Conservation (phyloP, 2,797 vertebrate genomes). For the Enteromius thamalakanensis region DNA sequence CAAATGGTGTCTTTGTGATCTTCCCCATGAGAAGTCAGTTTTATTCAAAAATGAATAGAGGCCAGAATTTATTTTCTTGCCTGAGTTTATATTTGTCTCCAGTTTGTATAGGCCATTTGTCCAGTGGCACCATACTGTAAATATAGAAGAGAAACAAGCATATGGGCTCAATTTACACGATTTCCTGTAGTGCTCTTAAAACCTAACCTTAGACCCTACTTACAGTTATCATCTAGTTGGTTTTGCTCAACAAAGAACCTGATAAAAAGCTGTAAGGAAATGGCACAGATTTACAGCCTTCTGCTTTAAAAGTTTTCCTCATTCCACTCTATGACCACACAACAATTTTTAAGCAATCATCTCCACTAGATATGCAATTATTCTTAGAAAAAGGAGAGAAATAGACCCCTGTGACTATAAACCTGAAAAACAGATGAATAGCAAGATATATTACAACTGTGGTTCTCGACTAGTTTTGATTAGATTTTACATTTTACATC, state of each 20-base stretch:
- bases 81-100: background rate
- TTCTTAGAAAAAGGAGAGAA: conserved; percentile 7
- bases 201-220: conserved; percentile 18
- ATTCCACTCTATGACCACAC: conserved; percentile 20
- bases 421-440: conserved; percentile 6
- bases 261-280: conserved; percentile 32
- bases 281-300: conserved; percentile 18
- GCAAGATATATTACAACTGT: conserved; percentile 4
- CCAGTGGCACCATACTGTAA: conserved; percentile 15
- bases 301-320: conserved; percentile 3
- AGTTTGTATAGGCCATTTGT: conserved; percentile 8
- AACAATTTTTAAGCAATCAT: conserved; percentile 33
- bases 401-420: conserved; percentile 16
- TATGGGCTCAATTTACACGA: conserved; percentile 16
- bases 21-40: conserved; percentile 14
- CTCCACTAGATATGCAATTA: conserved; percentile 16
- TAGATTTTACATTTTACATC: background rate
- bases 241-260: conserved; percentile 12
- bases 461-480: background rate
- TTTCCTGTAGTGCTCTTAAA: conserved; percentile 16
- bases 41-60: background rate
- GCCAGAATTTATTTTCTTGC: background rate
- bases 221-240: background rate
- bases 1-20: conserved; percentile 6
- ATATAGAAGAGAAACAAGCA: conserved; percentile 28